phyloP scores from a whole-genome alignment of 2,888 invertebrate species.

The Polyploca ridens region DNA sequence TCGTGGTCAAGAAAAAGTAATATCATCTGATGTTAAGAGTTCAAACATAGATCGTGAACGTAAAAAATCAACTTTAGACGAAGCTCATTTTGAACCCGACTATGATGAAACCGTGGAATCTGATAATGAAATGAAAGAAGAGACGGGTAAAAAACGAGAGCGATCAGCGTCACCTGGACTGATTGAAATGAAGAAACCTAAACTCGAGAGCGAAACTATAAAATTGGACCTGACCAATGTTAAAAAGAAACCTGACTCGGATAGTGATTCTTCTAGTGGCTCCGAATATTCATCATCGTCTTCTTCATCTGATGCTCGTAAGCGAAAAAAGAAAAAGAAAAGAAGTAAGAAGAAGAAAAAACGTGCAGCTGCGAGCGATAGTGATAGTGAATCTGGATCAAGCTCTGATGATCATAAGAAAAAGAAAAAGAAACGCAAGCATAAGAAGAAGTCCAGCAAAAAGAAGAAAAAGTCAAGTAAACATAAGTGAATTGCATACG shows the following conservation, averaged over 20 bases:
- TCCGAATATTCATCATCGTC: slow-evolving; percentile 81
- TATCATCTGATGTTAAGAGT: slow-evolving; percentile 40
- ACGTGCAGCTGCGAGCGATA: slow-evolving; percentile 85
- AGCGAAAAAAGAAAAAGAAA: slow-evolving; percentile 87
- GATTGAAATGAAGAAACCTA: slow-evolving; percentile 62
- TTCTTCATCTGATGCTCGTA: slow-evolving; percentile 81
- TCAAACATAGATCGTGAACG: slow-evolving; percentile 73
- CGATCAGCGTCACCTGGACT: slow-evolving; percentile 57
- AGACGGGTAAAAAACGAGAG: slow-evolving; percentile 71
- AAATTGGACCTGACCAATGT: slow-evolving; percentile 79
- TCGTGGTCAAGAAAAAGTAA: slow-evolving; percentile 47
- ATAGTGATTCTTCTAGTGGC: slow-evolving; percentile 72
- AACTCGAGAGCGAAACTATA: slow-evolving; percentile 73
- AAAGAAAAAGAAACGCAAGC: slow-evolving; percentile 88
- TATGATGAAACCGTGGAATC: slow-evolving; percentile 87
- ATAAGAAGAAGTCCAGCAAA: slow-evolving; percentile 88
- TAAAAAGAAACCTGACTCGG: slow-evolving; percentile 76
- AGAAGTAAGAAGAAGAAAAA: slow-evolving; percentile 85
- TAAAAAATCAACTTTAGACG: slow-evolving; percentile 88
- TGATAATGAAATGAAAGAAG: slow-evolving; percentile 86
- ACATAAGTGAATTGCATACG: slow-evolving; percentile 62
- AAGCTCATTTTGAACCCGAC: slow-evolving; percentile 90
- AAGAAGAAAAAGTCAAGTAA: slow-evolving; percentile 88
- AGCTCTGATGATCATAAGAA: slow-evolving; percentile 87
- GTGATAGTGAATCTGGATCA: slow-evolving; percentile 87